These are phyloP conservation scores for Esperia sulphurella DNA, from an alignment of 2,888 invertebrate genomes.

Conservation along the genomic window DNA sequence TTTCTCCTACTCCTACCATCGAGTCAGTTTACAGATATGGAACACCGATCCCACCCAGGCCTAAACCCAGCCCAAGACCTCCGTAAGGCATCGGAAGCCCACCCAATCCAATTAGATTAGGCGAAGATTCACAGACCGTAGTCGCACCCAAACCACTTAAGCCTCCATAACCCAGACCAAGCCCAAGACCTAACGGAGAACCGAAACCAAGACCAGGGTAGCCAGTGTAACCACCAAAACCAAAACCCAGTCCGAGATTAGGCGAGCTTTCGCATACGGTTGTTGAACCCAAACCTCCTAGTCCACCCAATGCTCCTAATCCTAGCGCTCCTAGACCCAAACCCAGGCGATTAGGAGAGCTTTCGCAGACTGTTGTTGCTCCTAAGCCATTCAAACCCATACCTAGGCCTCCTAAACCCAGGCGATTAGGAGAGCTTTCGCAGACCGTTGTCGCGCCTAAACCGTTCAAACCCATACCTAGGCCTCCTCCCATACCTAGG, in stretches of 20 bases:
- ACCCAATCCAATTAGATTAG: conserved; percentile 8
- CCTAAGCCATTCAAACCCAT: conserved; percentile 7
- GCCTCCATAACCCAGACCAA: conserved; percentile 1
- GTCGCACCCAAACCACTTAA: background rate
- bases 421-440: conserved; percentile 8
- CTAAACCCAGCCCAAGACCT: background rate
- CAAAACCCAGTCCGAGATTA: conserved; percentile 6
- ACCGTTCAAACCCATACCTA: conserved; percentile 11
- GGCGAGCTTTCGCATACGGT: conserved; percentile 18
- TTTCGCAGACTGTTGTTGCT: conserved; percentile 18
- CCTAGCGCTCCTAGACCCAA: conserved; percentile 12
- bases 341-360: conserved; percentile 12
- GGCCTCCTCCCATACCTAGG: conserved; percentile 4
- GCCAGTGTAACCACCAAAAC: conserved; percentile 2
- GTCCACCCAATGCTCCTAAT: conserved; percentile 7
- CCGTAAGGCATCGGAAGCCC: conserved; percentile 5
- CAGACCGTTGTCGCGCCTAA: conserved; percentile 13
- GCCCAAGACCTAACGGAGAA: background rate
- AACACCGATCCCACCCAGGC: conserved; percentile 1
- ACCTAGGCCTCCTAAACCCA: background rate
- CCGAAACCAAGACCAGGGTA: background rate
- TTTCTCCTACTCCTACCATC: too few relatives aligned
- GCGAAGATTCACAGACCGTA: conserved; percentile 18
- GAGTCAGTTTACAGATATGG: conserved; percentile 41
- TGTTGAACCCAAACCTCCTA: background rate